Percentiles rank a stretch among this genome's conserved stretches.
phyloP scores from a whole-genome alignment of 1,140 invertebrate species.

The Micrasema longulum region DNA sequence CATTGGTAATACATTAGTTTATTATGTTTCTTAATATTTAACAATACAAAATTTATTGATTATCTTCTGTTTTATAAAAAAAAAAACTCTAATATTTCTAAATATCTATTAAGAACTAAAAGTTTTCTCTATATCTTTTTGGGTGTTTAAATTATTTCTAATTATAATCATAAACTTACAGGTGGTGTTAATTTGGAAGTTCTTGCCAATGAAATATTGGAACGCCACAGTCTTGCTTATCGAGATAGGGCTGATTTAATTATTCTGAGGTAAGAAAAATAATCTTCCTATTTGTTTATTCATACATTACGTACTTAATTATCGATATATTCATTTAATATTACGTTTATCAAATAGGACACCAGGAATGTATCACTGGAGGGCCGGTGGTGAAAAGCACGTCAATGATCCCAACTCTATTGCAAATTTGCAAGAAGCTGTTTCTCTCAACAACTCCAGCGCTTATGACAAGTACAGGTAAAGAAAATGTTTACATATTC shows the following conservation, averaged over 20 bases:
- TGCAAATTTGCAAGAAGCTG: conserved; percentile 92
- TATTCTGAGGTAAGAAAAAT: conserved; percentile 72
- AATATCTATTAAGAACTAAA: too few relatives aligned
- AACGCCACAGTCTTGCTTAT: conserved; percentile 87
- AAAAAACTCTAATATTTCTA: too few relatives aligned
- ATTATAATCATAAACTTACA: conserved; percentile 43
- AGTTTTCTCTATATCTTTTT: too few relatives aligned
- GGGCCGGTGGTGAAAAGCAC: conserved; percentile 96
- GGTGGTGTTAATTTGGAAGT: conserved; percentile 93
- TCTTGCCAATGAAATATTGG: conserved; percentile 88
- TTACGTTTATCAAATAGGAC: conserved; percentile 70
- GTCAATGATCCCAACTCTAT: conserved; percentile 96
- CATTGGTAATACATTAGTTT: conserved; percentile 68
- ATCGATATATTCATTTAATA: neutral
- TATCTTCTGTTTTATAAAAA: too few relatives aligned
- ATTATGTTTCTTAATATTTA: too few relatives aligned
- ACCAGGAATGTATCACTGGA: conserved; percentile 96
- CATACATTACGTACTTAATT: neutral
- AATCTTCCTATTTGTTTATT: neutral
- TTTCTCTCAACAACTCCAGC: conserved; percentile 80
- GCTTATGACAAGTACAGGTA: conserved; percentile 85
- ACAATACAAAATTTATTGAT: too few relatives aligned
- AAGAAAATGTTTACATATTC: conserved; percentile 7
- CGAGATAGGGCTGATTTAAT: conserved; percentile 78
- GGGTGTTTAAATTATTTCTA: too few relatives aligned